Evolutionary conservation across 2,797 vertebrate genomes (phyloP).

Genomic region (Parotocinclus haroldoi): DNA sequence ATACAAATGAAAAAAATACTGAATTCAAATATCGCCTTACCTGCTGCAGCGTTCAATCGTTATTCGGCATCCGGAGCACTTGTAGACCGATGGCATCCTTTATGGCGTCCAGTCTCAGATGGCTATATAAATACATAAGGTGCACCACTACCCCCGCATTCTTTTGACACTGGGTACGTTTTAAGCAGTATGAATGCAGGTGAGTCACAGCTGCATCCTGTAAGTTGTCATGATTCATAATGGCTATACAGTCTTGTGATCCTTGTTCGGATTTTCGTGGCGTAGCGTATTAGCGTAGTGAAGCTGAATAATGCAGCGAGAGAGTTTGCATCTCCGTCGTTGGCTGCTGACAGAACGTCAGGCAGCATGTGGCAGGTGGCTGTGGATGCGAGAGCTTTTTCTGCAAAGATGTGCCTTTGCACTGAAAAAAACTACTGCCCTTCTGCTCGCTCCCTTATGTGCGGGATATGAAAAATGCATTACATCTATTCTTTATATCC

Average conservation of each 20-base stretch:
- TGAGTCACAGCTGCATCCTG: constrained; percentile 6
- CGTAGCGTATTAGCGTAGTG: too few relatives aligned
- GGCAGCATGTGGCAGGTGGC: constrained; percentile 22
- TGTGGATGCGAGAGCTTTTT: constrained; percentile 40
- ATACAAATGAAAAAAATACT: neutral
- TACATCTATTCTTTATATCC: neutral
- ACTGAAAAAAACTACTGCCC: too few relatives aligned
- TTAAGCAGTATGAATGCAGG: neutral
- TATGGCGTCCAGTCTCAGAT: neutral
- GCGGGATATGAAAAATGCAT: neutral
- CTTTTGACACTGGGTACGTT: neutral
- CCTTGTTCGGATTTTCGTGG: neutral
- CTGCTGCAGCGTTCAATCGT: neutral
- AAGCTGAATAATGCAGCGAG: constrained; percentile 47
- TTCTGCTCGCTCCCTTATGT: neutral
- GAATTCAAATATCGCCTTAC: constrained; percentile 17
- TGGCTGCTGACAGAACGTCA: constrained; percentile 28
- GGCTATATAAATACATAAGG: constrained; percentile 4
- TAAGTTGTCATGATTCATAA: too few relatives aligned
- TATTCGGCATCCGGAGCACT: constrained; percentile 2
- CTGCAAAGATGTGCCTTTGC: constrained; percentile 35
- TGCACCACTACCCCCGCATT: neutral
- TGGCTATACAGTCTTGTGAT: neutral
- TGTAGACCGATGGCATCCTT: neutral
- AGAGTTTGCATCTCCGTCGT: constrained; percentile 59